Conservation (phyloP, 2,113 vertebrate species). For the Connochaetes taurinus region DNA sequence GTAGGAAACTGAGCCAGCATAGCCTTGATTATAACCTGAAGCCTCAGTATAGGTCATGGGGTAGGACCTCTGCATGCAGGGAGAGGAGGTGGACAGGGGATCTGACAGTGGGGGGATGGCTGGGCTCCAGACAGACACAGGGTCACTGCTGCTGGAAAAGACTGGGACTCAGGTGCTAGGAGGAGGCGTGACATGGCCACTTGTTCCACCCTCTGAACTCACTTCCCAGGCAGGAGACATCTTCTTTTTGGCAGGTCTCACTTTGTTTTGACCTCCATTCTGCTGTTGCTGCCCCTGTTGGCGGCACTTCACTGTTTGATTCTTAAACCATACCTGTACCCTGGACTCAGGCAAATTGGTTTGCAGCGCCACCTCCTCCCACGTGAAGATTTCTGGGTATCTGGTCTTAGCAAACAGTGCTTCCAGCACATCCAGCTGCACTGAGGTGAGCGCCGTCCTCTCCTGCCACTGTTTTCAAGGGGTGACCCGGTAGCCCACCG, state of each 20-base stretch:
- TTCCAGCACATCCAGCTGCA: constrained; percentile 94
- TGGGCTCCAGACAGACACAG: constrained; percentile 97
- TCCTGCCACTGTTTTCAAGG: constrained; percentile 95
- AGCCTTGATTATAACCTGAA: constrained; percentile 96
- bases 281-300: constrained; percentile 96
- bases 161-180: constrained; percentile 89
- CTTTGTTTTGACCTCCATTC: constrained; percentile 92
- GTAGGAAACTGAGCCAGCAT: constrained; percentile 95
- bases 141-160: constrained; percentile 90
- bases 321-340: constrained; percentile 99
- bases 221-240: constrained; percentile 91
- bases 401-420: constrained; percentile 95
- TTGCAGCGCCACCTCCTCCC: constrained; percentile 96
- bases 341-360: constrained; percentile 96
- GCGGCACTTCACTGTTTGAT: constrained; percentile 94
- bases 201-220: constrained; percentile 94
- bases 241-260: constrained; percentile 95
- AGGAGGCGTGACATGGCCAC: constrained; percentile 91
- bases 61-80: constrained; percentile 99
- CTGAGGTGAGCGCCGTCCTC: constrained; percentile 94
- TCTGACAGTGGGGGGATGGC: constrained; percentile 97
- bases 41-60: constrained; percentile 98
- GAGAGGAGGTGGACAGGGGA: constrained; percentile 94
- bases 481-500: constrained; percentile 94
- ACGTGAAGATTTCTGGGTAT: constrained; percentile 98